Base-by-base conservation (phyloP, 2,113 vertebrate species). In the Riparia riparia region DNA sequence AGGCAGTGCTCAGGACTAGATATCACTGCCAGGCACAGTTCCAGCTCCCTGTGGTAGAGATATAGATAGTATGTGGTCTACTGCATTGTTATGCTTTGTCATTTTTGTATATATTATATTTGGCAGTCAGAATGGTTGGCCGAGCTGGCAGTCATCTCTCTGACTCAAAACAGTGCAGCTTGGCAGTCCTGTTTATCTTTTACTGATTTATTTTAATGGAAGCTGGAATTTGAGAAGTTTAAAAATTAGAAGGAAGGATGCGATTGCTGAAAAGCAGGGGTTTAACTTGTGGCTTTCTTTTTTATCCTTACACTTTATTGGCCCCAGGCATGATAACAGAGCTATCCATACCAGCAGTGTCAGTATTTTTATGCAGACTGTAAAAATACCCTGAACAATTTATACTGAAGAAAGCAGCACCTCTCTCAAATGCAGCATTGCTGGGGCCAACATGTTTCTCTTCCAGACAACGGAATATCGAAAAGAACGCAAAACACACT, bases 391-490 rank as follows among this genome's bases (percentile, higher is more conserved):
- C 76, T 66, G 85, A 92, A 90, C 90, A 85, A 77, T 66, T 94
- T 69, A 37, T 22, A 41, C 50, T 85, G 60, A 82, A 65, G 64
- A 85, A 91, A 60, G n/a, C 70, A 91, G 45, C 22, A 65, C 10
- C 54, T 96, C 63, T 91, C 82, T 90, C 44, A 63, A 73, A 81
- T 22, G 44, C 78, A 86, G 76, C 17, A 31, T 41, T 49, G 32
- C 51, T 51, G 57, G 28, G 68, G 31, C 88, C 2, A 37, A 47
- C 0, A 5, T 54, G 73, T 81, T 90, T 42, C n/a, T 93, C 83
- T 93, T 85, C 45, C 60, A 95, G 85, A 86, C 51, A 81, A 63
- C 56, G 73, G 90, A 96, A 94, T 96, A 96, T 81, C 87, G 79
- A 94, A 90, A 88, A 83, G 76, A 73, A 92, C 94, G 78, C 79